A percentile compares a stretch with the other conserved stretches of the same genome.
phyloP scores from a whole-genome alignment of 2,113 vertebrate species.

The Atlantisia rogersi region DNA sequence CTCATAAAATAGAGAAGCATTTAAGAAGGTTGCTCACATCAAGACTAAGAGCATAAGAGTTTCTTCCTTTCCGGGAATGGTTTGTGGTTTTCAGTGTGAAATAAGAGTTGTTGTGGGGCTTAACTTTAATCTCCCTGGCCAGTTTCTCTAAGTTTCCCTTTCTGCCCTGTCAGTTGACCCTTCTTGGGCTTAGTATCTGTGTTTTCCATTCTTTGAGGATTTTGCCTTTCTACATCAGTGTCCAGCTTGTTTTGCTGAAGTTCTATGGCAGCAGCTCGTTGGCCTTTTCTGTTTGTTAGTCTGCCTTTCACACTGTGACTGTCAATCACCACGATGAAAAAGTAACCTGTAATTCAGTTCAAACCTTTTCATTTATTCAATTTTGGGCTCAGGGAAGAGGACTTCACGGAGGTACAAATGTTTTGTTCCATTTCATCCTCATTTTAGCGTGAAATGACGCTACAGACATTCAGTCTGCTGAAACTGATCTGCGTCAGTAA shows the following conservation, averaged over 20 bases:
- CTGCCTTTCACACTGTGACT: background rate
- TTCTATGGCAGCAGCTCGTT: background rate
- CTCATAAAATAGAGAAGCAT: background rate
- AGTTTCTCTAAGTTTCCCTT: slow-evolving; percentile 16
- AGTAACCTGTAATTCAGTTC: background rate
- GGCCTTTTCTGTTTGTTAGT: background rate
- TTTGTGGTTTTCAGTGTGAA: slow-evolving; percentile 48
- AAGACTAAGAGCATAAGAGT: background rate
- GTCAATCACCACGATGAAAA: background rate
- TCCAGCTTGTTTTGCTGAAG: background rate
- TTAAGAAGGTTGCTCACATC: slow-evolving; percentile 17
- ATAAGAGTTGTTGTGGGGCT: slow-evolving; percentile 24
- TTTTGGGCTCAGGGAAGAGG: background rate
- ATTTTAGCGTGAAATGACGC: background rate
- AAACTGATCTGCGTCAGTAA: background rate
- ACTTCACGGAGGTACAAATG: background rate
- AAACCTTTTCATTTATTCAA: background rate
- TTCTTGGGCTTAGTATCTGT: background rate
- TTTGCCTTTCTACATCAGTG: background rate
- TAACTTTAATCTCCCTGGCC: slow-evolving; percentile 19
- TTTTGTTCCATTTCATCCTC: background rate
- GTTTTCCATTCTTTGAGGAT: slow-evolving; percentile 8
- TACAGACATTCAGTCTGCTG: background rate
- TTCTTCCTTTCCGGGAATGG: background rate
- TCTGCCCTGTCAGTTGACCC: background rate